Base-by-base conservation (phyloP, 1,140 invertebrate species). In the Coenobita brevimanus region DNA sequence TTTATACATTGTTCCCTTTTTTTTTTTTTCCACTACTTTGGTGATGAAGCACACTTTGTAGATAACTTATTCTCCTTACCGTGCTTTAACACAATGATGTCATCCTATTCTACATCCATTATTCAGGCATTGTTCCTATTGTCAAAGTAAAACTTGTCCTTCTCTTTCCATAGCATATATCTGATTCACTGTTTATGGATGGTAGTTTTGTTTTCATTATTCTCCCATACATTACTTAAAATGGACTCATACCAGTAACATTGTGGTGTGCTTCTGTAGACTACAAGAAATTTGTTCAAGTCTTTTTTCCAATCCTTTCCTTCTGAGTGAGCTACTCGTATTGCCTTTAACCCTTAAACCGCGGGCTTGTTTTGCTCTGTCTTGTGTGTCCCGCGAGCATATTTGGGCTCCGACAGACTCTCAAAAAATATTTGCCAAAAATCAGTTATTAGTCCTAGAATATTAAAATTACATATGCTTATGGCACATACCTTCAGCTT, bases 241-340 rank as follows among this genome's bases (percentile, higher is more conserved):
- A n/a, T 30, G 69, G 69, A 36, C 69, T 30, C 1, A 33, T 36
- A 73, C 36, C 36, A 6, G 69, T 73, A 21, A 0, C 69, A 73
- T 17, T 73, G 8, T 73, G 8, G 0, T 30, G 69, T 73, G 36
- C n/a, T 2, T 73, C 69, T 30, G n/a, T 73, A 73, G 38, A 4
- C 2, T 38, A 30, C 8, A 6, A 73, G 36, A 73, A 73, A 73
- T 3, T 6, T 73, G 21, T 73, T 38, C 10, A 73, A 6, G 27
- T 73, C 69, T 73, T 73, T 73, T 33, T 33, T 73, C 27, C 69
- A 73, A 10, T 73, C 36, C 38, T 73, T 73, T 21, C 69, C 27
- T 30, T 30, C 69, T 8, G n/a, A 2, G 21, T 36, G 24, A 13
- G n/a, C 36, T 10, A 36, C 36, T n/a, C n/a, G n/a, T n/a, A n/a